These are phyloP conservation scores for Eupithecia subfuscata DNA, from an alignment of 2,888 invertebrate species.

Conservation along the genomic window DNA sequence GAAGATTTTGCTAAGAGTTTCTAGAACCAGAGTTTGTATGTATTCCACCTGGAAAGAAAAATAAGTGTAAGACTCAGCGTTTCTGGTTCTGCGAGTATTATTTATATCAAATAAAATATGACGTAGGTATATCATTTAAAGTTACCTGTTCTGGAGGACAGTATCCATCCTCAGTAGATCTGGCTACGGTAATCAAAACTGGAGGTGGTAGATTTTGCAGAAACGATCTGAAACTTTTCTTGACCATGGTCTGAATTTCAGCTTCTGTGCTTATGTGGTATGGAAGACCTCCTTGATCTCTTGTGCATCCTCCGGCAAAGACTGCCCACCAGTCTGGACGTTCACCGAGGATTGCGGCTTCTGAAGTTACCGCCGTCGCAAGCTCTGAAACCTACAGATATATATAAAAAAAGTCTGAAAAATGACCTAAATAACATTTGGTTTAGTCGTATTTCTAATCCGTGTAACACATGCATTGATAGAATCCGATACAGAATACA, in stretches of 20 bases:
- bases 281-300: slow-evolving; percentile 93
- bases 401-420: not conserved
- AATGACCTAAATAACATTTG: not conserved
- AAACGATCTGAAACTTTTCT: slow-evolving; percentile 83
- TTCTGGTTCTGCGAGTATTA: not conserved
- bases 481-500: not conserved
- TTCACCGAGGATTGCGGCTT: slow-evolving; percentile 82
- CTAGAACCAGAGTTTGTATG: slow-evolving; percentile 88
- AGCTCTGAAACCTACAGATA: slow-evolving; percentile 74
- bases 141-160: slow-evolving; percentile 89
- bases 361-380: slow-evolving; percentile 73
- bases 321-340: slow-evolving; percentile 91
- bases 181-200: slow-evolving; percentile 89
- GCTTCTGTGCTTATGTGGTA: slow-evolving; percentile 90
- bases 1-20: slow-evolving; percentile 81
- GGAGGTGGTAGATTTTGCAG: slow-evolving; percentile 85
- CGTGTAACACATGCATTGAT: not conserved
- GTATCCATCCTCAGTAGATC: slow-evolving; percentile 95
- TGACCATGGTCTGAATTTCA: slow-evolving; percentile 87
- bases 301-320: slow-evolving; percentile 94
- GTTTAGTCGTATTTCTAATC: not conserved
- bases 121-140: not conserved
- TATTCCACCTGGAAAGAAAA: slow-evolving; percentile 86
- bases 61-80: not conserved
- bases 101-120: not conserved